Percentiles rank a stretch among this genome's conserved stretches.
These are phyloP conservation scores for Panthera uncia DNA, from an alignment of 2,113 vertebrate genomes.

Conservation along the genomic window DNA sequence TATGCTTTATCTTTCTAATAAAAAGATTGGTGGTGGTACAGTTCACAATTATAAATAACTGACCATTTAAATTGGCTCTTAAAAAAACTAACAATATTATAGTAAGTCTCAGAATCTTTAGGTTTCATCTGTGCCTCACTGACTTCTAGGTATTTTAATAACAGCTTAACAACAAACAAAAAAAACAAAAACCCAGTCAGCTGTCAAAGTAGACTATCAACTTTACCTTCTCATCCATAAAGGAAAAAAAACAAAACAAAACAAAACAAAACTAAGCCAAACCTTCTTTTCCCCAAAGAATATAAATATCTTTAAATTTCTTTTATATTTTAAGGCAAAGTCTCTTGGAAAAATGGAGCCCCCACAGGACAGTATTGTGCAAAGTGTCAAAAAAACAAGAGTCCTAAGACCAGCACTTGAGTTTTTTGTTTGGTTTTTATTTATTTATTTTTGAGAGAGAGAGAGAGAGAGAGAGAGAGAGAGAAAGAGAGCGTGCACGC, in stretches of 20 bases:
- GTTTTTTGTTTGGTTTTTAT: neutral
- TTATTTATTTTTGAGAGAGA: no score
- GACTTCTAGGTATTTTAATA: slow-evolving; percentile 20
- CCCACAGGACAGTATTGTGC: neutral
- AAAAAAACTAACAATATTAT: neutral
- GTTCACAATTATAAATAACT: neutral
- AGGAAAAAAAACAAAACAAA: neutral
- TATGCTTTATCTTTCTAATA: neutral
- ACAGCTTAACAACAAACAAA: neutral
- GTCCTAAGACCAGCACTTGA: neutral
- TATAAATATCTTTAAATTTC: neutral
- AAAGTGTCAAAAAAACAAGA: neutral
- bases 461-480: no score
- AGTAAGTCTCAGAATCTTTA: neutral
- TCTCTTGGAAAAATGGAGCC: neutral
- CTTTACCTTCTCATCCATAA: neutral
- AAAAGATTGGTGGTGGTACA: neutral
- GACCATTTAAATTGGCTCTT: neutral
- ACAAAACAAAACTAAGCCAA: neutral
- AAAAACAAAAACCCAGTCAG: neutral
- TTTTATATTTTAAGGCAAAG: neutral
- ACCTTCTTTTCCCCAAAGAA: neutral
- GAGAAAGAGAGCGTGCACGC: accelerated
- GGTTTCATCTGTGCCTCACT: neutral
- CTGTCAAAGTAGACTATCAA: neutral